Evolutionary conservation across 2,113 vertebrate genomes (phyloP), one percentile per base, ranked within the genome.

Genomic region (Tympanuchus pallidicinctus): DNA sequence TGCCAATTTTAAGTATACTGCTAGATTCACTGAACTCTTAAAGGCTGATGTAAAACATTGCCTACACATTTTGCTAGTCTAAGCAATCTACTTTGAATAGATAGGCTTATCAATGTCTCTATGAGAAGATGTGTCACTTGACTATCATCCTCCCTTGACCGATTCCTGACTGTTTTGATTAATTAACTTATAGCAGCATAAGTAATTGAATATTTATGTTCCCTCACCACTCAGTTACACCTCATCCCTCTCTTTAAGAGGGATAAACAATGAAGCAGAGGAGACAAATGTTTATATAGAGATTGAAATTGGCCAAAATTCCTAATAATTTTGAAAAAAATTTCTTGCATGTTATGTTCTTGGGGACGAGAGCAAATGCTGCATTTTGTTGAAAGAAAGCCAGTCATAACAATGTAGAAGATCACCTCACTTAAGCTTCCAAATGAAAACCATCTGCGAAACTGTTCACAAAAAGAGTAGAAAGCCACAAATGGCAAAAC

Each of bases 401-500:
- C 93, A 93, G 66, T 86, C 88, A 76, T 75, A 89, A 87, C 89
- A 93, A 85, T 84, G 80, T 66, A 73, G 93, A 94, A 73, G n/a
- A 84, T 89, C 83, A 64, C 67, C 69, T 92, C 72, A 54, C 32
- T 85, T 93, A 75, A 89, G 70, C 42, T 89, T 91, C 10, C 8
- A 83, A 95, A 93, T 90, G 1, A 93, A 64, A 73, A 86, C 50
- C 72, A 79, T 90, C 82, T 96, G 79, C 72, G 86, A 77, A 95
- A 96, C 38, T 30, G 42, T 65, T 95, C 83, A 59, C 14, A 84
- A 60, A 48, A 43, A 32, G 70, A 86, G 75, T n/a, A 89, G 63
- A 91, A 94, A 89, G 77, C 71, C 66, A 47, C 28, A 81, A 88
- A 59, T 79, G 66, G 65, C 61, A 69, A 84, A 93, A 57, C 11